phyloP scores from a whole-genome alignment of 2,888 invertebrate genomes.

The Tromatobia lineatoria region DNA sequence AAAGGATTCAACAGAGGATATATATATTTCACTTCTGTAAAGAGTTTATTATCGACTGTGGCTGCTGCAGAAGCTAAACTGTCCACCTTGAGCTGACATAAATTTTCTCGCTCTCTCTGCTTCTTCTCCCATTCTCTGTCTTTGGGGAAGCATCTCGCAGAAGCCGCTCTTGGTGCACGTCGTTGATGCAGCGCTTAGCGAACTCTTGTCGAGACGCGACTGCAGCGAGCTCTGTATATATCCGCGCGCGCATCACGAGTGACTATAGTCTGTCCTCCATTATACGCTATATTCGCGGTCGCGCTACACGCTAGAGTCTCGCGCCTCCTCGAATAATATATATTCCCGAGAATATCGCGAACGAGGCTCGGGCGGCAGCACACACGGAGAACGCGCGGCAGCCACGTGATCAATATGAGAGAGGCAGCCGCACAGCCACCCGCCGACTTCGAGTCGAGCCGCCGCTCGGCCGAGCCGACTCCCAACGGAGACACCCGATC shows the following conservation, averaged over 20 bases:
- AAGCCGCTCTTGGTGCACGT: slow-evolving; percentile 25
- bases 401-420: slow-evolving; percentile 84
- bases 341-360: slow-evolving; percentile 55
- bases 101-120: slow-evolving; percentile 2
- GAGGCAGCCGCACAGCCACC: slow-evolving; percentile 54
- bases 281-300: slow-evolving; percentile 30
- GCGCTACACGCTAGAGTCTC: slow-evolving; percentile 54
- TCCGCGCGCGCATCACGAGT: neutral
- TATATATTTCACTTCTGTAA: too few relatives aligned
- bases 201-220: slow-evolving; percentile 12
- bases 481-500: slow-evolving; percentile 56
- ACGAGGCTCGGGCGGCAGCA: slow-evolving; percentile 39
- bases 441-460: slow-evolving; percentile 72
- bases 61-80: slow-evolving; percentile 9
- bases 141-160: slow-evolving; percentile 27
- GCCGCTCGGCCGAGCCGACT: slow-evolving; percentile 44
- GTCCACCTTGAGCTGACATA: slow-evolving; percentile 9
- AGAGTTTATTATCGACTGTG: neutral
- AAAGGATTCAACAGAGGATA: too few relatives aligned
- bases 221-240: neutral
- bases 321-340: slow-evolving; percentile 37
- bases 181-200: slow-evolving; percentile 14
- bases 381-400: slow-evolving; percentile 79
- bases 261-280: slow-evolving; percentile 4
- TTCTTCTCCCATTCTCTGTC: neutral